Evolutionary conservation across 2,113 vertebrate genomes (phyloP).

Genomic region (Xyliphius kryptos): DNA sequence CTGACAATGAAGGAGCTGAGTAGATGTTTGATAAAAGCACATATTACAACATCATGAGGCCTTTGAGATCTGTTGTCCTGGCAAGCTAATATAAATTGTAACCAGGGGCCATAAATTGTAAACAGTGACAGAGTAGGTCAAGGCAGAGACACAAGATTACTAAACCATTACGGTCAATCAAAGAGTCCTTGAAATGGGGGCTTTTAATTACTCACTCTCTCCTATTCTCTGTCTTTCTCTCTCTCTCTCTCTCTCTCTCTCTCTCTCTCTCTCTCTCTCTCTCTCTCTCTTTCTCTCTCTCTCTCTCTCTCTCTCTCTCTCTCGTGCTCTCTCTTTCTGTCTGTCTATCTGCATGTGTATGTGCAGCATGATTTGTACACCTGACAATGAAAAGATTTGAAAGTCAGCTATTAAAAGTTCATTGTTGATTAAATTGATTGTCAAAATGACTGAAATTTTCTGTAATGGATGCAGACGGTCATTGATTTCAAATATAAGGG

Average conservation of each 20-base stretch:
- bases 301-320: conserved; percentile 12
- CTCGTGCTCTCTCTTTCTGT: too few relatives aligned
- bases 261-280: conserved; percentile 34
- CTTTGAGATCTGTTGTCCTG: conserved; percentile 26
- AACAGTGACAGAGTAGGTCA: conserved; percentile 60
- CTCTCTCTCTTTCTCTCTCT: conserved; percentile 2
- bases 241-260: conserved; percentile 4
- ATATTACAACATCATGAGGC: conserved; percentile 22
- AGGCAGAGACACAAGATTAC: conserved; percentile 59
- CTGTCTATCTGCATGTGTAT: too few relatives aligned
- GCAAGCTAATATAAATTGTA: conserved; percentile 47
- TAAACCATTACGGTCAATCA: conserved; percentile 52
- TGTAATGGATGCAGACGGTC: conserved; percentile 4
- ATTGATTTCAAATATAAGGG: not conserved
- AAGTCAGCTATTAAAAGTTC: conserved; percentile 8
- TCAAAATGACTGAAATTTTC: conserved; percentile 16
- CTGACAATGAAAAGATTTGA: too few relatives aligned
- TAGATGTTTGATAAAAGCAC: conserved; percentile 26
- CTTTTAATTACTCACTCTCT: conserved; percentile 47
- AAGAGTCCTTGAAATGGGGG: conserved; percentile 46
- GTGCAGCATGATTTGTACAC: too few relatives aligned
- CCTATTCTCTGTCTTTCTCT: conserved; percentile 7
- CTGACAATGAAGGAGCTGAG: conserved; percentile 23
- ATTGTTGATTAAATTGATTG: conserved; percentile 13
- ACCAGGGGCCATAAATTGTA: conserved; percentile 59